These are phyloP conservation scores for Rhynchomys soricoides DNA, from an alignment of 2,113 vertebrate species.

Conservation along the genomic window DNA sequence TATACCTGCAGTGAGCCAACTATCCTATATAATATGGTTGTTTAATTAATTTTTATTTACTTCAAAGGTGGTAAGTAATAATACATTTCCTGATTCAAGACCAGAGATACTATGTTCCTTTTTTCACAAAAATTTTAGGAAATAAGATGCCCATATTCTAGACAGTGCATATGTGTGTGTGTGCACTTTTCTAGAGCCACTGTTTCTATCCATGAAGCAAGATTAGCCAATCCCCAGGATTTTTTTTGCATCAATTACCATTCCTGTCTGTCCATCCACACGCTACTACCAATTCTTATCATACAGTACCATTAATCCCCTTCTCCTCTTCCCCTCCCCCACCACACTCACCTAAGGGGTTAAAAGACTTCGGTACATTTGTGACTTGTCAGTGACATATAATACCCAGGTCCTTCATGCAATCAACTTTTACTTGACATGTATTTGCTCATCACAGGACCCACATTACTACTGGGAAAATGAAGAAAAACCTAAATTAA, in stretches of 20 bases:
- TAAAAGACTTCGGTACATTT: constrained; percentile 95
- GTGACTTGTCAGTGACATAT: constrained; percentile 99
- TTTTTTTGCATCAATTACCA: constrained; percentile 79
- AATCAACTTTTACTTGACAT: constrained; percentile 99
- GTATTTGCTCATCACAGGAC: constrained; percentile 99
- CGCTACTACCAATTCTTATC: constrained; percentile 89
- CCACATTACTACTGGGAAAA: constrained; percentile 92
- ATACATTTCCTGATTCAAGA: constrained; percentile 69
- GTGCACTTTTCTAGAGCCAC: constrained; percentile 69
- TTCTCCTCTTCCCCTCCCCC: constrained; percentile 81
- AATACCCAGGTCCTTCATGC: constrained; percentile 95
- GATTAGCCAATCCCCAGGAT: constrained; percentile 68
- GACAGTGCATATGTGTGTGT: background rate
- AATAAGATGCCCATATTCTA: constrained; percentile 63
- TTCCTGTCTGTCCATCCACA: constrained; percentile 83
- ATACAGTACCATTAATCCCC: constrained; percentile 93
- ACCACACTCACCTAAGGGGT: constrained; percentile 90
- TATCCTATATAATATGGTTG: constrained; percentile 20
- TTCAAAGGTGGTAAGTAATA: constrained; percentile 70
- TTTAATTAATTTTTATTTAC: constrained; percentile 71
- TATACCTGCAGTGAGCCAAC: background rate
- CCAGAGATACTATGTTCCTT: background rate
- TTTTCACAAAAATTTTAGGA: constrained; percentile 73
- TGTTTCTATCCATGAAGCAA: constrained; percentile 74
- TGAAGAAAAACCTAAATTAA: constrained; percentile 99